Evolutionary conservation across 2,797 vertebrate genomes (phyloP), one percentile per base, ranked within the genome.

Genomic region (Merluccius polli): DNA sequence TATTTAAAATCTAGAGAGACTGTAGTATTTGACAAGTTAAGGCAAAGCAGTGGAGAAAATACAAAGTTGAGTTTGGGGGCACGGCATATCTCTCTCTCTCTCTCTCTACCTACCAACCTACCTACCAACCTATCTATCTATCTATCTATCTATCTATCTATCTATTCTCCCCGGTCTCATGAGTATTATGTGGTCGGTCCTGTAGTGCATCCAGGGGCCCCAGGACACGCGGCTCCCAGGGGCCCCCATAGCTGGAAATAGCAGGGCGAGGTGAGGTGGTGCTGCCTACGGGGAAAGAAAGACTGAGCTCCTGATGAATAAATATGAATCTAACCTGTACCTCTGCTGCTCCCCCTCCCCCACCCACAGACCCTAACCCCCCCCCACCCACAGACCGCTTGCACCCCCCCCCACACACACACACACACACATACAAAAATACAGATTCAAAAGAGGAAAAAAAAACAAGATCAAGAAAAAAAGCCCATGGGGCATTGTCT

Each of bases 271-370:
- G 70, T 65, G 78, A 84, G 85, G 80, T 18, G 41, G 89, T 86
- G 86, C 78, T 35, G 82, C 87, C 88, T 91, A 83, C 80, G 80
- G 88, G 86, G 48, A 78, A 71, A 31, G 84, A 87, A 74, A 59
- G 81, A 88, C 83, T 85, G 83, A 83, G 83, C 88, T 83, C 83
- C 83, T 83, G 87, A 91, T 93, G 90, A 93, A 93, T 94, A 93
- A 93, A 93, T 91, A 94, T 91, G 91, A 93, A 90, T 86, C 87
- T 88, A 90, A 92, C 89, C 90, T 91, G 88, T 78, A 83, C 91
- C 86, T 91, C 83, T 89, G 72, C 87, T 85, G 83, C 85, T 69
- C 87, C 87, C 81, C 81, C 81, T 82, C 82, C 84, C 75, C 18
- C 33, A 35, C 33, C 76, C 82, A 65, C 76, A 76, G 71, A 30